Evolutionary conservation across 2,888 invertebrate species (phyloP), one percentile per base, ranked within the genome.

Genomic region (Apamea crenata): DNA sequence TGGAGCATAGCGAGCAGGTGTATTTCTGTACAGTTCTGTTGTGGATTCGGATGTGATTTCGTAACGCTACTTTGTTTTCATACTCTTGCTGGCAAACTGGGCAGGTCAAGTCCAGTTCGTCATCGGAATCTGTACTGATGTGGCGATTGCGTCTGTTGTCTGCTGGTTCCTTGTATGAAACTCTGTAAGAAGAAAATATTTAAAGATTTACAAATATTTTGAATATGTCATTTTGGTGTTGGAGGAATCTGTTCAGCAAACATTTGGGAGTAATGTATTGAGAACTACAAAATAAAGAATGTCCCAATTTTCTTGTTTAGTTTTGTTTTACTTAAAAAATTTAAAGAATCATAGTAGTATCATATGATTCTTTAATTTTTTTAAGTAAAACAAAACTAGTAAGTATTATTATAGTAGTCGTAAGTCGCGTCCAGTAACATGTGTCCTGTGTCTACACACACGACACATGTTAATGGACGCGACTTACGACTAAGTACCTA

Each of bases 1-100:
- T 21, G 0, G 76, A 78, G 73, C 92, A 92, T 1, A 90, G 40
- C 0, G 89, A 87, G 50, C 92, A 92, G 0, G 79, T 91, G 71
- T 78, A 91, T 16, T 86, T 85, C 1, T 50, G 29, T 8, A 73
- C 74, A 32, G 67, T 69, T 14, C 16, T 72, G 0, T 61, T 32
- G 21, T 84, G 84, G 6, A 18, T 80, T 0, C 85, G 79, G 2
- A 78, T 61, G 14, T 92, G 92, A 12, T 76, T 74, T 0, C 74
- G 63, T 1, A 91, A 75, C 0, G 81, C 87, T 0, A 53, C 47
- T 44, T 77, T 83, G 0, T 63, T 63, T 2, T 53, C 16, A 7
- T 88, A 87, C 0, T 53, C 32, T 40, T 78, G 29, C 0, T 74
- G 10, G 40, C 89, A 91, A 16, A 67, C 14, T 0, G 65, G 40